These are phyloP conservation scores for Lampris megalopsis DNA, from an alignment of 2,113 vertebrate species.

Conservation along the genomic window DNA sequence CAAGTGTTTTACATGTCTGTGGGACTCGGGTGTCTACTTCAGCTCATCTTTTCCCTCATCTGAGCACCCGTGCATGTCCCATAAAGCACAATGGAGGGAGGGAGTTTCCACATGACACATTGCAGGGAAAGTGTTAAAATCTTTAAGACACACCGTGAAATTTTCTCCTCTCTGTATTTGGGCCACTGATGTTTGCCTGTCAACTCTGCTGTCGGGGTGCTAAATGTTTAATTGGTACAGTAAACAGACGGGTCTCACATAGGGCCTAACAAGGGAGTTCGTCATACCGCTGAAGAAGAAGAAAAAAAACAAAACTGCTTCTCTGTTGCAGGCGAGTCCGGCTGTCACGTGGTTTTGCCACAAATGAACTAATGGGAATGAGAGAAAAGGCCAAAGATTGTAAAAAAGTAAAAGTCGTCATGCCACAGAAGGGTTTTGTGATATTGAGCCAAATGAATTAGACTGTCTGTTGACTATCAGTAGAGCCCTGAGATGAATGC, in stretches of 20 bases:
- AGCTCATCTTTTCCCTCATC: neutral
- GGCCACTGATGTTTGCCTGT: conserved; percentile 57
- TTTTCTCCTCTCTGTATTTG: conserved; percentile 36
- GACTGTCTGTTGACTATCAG: neutral
- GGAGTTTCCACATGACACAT: conserved; percentile 15
- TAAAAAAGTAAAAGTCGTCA: conserved; percentile 4
- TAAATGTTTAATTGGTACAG: conserved; percentile 52
- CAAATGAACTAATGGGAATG: neutral
- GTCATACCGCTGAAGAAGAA: conserved; percentile 11
- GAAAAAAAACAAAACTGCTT: conserved; percentile 42
- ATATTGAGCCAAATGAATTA: too few relatives aligned
- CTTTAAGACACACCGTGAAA: conserved; percentile 51
- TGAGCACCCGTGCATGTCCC: neutral
- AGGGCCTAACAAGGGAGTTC: conserved; percentile 24
- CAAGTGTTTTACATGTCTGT: neutral
- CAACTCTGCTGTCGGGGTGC: conserved; percentile 40
- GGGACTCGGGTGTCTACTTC: neutral
- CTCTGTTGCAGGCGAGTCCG: conserved; percentile 21
- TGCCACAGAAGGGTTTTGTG: neutral
- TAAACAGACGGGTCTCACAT: conserved; percentile 18
- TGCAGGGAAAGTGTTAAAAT: conserved; percentile 50
- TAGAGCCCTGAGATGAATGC: neutral
- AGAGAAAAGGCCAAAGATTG: neutral
- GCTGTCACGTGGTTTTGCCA: conserved; percentile 14
- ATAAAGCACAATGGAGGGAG: conserved; percentile 32